phyloP scores from a whole-genome alignment of 1,140 invertebrate species.

The Lerema accius region DNA sequence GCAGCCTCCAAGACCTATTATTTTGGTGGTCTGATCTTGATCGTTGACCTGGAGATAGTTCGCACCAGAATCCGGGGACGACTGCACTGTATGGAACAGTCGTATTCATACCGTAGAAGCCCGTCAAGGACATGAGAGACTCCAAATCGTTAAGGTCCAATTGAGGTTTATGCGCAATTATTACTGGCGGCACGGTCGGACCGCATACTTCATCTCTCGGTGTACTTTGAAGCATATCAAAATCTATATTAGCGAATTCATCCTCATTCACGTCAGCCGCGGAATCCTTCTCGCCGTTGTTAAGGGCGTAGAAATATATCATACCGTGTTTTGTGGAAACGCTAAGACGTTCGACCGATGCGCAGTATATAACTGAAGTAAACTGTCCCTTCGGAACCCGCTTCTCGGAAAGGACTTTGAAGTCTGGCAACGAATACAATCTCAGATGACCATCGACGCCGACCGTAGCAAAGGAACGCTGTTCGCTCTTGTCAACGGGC shows the following conservation, averaged over 20 bases:
- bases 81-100: slow-evolving; percentile 90
- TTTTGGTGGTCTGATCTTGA: slow-evolving; percentile 92
- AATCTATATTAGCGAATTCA: slow-evolving; percentile 76
- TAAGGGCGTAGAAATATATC: slow-evolving; percentile 92
- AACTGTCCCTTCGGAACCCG: slow-evolving; percentile 87
- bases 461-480: slow-evolving; percentile 75
- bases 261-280: slow-evolving; percentile 87
- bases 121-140: slow-evolving; percentile 67
- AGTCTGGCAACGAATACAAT: slow-evolving; percentile 85
- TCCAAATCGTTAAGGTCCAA: slow-evolving; percentile 67
- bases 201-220: slow-evolving; percentile 77
- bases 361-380: slow-evolving; percentile 90
- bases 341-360: slow-evolving; percentile 92
- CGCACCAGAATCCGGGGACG: slow-evolving; percentile 96
- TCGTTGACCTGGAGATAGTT: slow-evolving; percentile 94
- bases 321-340: slow-evolving; percentile 90
- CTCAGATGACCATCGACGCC: slow-evolving; percentile 88
- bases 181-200: slow-evolving; percentile 71
- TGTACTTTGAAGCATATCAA: slow-evolving; percentile 66
- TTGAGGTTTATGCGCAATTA: slow-evolving; percentile 73
- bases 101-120: slow-evolving; percentile 80
- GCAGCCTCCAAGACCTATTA: slow-evolving; percentile 93
- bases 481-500: slow-evolving; percentile 79
- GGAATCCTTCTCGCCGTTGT: slow-evolving; percentile 87
- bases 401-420: slow-evolving; percentile 85